These are phyloP conservation scores for Rhinichthys osculus DNA, from an alignment of 2,797 vertebrate species.

Conservation along the genomic window DNA sequence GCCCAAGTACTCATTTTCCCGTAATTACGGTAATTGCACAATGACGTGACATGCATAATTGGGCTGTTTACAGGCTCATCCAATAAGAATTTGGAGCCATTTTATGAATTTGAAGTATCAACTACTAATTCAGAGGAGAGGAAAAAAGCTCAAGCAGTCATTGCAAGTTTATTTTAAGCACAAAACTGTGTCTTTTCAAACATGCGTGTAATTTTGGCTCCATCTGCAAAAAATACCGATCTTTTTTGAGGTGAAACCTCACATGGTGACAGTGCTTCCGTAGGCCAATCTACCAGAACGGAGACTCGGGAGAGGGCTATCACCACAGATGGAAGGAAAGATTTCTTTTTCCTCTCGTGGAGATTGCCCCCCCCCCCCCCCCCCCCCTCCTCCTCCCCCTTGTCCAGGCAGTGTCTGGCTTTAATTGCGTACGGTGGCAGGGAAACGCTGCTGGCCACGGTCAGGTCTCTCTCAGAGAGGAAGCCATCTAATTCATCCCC, in stretches of 20 bases:
- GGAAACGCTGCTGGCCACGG: conserved; percentile 62
- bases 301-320: conserved; percentile 53
- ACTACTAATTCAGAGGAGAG: neutral
- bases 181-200: conserved; percentile 10
- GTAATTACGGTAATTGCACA: conserved; percentile 12
- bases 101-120: conserved; percentile 14
- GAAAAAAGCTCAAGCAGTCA: neutral
- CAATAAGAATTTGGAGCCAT: neutral
- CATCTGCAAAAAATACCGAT: conserved; percentile 16
- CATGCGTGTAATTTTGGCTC: conserved; percentile 25
- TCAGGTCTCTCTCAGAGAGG: conserved; percentile 63
- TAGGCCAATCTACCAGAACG: conserved; percentile 59
- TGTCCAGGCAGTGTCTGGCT: conserved; percentile 62
- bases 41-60: conserved; percentile 6
- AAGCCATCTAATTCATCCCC: conserved; percentile 65
- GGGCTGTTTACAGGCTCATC: neutral
- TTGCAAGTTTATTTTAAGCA: conserved; percentile 17
- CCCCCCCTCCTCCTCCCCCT: conserved; percentile 25
- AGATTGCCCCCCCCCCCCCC: conserved; percentile 53
- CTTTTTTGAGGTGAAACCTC: conserved; percentile 25
- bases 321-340: conserved; percentile 55
- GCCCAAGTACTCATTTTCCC: neutral
- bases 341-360: conserved; percentile 56
- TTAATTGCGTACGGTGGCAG: conserved; percentile 64
- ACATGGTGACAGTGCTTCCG: conserved; percentile 51